Evolutionary conservation across 1,140 invertebrate species (phyloP).

Genomic region (Aphaenogaster rudis): DNA sequence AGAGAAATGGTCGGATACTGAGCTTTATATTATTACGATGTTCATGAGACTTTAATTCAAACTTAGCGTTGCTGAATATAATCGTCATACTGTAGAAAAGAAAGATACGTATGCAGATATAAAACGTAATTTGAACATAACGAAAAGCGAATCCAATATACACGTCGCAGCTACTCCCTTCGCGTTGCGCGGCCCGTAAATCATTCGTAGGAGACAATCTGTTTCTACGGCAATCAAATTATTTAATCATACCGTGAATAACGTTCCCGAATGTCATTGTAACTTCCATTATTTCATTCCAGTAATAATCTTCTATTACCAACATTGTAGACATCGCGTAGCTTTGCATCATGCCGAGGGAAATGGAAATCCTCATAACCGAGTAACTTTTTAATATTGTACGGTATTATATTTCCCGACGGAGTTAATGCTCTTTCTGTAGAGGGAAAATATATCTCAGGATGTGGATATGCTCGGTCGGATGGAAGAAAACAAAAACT

Average conservation of each 20-base stretch:
- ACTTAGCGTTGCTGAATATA: background rate
- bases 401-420: conserved; percentile 38
- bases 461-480: background rate
- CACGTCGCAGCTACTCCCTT: conserved; percentile 6
- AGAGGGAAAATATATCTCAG: background rate
- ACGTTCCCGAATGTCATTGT: conserved; percentile 32
- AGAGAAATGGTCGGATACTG: background rate
- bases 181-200: background rate
- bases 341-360: conserved; percentile 17
- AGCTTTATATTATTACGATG: conserved; percentile 33
- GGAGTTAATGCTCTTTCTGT: background rate
- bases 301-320: conserved; percentile 37
- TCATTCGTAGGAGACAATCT: conserved; percentile 16
- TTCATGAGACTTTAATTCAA: conserved; percentile 32
- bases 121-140: conserved; percentile 6
- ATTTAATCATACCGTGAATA: conserved; percentile 54
- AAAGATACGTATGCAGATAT: background rate
- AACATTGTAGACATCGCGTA: conserved; percentile 3
- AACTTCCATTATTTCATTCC: conserved; percentile 56
- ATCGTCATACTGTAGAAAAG: background rate
- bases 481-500: conserved; percentile 10
- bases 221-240: conserved; percentile 34
- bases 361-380: conserved; percentile 51
- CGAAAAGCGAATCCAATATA: conserved; percentile 33
- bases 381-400: conserved; percentile 53